phyloP scores from a whole-genome alignment of 2,113 vertebrate genomes.

The Semicossyphus pulcher region DNA sequence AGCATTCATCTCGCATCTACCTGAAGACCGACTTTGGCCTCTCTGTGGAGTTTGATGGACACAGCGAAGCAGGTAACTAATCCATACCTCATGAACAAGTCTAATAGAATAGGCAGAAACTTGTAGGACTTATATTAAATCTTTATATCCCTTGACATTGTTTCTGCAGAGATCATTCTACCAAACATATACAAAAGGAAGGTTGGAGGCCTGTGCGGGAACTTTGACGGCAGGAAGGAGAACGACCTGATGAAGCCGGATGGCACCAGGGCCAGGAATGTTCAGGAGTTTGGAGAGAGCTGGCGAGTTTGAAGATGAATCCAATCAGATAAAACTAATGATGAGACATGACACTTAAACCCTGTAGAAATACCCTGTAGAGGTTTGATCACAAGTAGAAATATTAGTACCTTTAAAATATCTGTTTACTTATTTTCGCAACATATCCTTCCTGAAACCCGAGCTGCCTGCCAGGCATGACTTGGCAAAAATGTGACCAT shows the following conservation, averaged over 20 bases:
- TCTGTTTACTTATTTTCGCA: neutral
- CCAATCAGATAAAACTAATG: neutral
- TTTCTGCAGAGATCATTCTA: conserved; percentile 82
- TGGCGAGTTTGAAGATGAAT: conserved; percentile 84
- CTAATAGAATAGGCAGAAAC: neutral
- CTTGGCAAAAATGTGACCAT: neutral
- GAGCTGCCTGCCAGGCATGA: neutral
- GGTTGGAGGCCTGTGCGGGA: conserved; percentile 86
- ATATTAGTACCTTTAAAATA: too few species aligned
- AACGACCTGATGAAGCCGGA: conserved; percentile 85
- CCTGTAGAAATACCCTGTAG: neutral
- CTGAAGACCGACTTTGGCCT: conserved; percentile 90
- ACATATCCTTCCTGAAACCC: neutral
- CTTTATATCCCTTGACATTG: neutral
- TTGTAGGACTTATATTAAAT: neutral
- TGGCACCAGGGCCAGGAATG: conserved; percentile 67
- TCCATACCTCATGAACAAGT: neutral
- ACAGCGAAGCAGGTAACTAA: conserved; percentile 81
- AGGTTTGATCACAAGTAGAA: neutral
- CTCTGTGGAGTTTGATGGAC: conserved; percentile 82
- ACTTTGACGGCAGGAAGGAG: conserved; percentile 81
- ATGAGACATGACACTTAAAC: neutral
- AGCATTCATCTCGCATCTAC: conserved; percentile 76
- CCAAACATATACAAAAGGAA: conserved; percentile 79
- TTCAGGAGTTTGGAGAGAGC: conserved; percentile 85